These are phyloP conservation scores for Cepaea hortensis DNA, from an alignment of 2,888 invertebrate species.

Conservation along the genomic window DNA sequence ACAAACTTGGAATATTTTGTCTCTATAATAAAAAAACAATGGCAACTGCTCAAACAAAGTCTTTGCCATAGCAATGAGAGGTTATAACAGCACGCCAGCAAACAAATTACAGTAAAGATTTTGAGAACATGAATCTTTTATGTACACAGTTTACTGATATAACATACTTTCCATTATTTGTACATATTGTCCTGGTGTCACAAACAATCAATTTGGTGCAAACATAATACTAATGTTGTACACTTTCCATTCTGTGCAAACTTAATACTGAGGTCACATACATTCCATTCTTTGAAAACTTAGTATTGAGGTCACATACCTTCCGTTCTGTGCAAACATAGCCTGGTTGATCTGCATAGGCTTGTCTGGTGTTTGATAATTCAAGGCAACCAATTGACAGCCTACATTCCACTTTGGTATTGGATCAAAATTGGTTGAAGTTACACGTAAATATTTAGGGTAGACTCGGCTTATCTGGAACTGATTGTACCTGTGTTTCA, in stretches of 20 bases:
- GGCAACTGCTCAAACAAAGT: too few species aligned
- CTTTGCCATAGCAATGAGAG: too few species aligned
- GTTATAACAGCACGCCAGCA: too few species aligned
- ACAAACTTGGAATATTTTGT: too few species aligned
- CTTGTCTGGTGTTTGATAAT: constrained; percentile 97
- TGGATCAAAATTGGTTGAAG: constrained; percentile 98
- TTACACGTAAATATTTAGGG: constrained; percentile 90
- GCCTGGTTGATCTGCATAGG: constrained; percentile 97
- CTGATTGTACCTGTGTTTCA: constrained; percentile 64
- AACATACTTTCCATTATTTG: too few species aligned
- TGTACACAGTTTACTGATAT: too few species aligned
- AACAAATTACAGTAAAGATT: too few species aligned
- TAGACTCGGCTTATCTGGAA: constrained; percentile 93
- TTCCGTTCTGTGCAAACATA: constrained; percentile 92
- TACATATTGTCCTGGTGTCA: too few species aligned
- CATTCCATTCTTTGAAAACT: not conserved
- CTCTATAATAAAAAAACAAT: too few species aligned
- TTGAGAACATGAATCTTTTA: too few species aligned
- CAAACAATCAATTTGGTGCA: too few species aligned
- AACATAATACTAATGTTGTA: not conserved
- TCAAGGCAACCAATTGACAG: constrained; percentile 97
- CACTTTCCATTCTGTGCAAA: too few species aligned
- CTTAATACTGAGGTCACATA: not conserved
- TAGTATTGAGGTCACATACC: constrained; percentile 55
- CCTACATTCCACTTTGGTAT: constrained; percentile 95